Conservation (phyloP, 2,888 invertebrate genomes). For the Callimorpha dominula region DNA sequence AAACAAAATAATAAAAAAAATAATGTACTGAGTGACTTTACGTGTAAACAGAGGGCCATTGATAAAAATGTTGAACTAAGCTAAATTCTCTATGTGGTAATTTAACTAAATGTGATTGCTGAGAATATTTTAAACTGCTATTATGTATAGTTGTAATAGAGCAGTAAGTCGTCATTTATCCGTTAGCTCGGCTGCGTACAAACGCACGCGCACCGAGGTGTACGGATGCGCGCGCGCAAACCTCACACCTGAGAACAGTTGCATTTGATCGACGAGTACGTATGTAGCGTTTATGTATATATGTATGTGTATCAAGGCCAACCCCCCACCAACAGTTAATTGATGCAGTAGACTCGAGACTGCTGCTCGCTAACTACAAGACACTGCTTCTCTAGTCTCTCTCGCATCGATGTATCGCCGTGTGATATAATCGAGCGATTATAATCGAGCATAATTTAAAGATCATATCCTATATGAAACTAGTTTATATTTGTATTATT, state of each 20-base stretch:
- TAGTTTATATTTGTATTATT: conserved; percentile 86
- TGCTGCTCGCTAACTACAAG: conserved; percentile 76
- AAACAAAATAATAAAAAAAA: conserved; percentile 82
- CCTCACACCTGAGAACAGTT: conserved; percentile 52
- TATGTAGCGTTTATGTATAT: conserved; percentile 63
- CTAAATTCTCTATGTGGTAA: conserved; percentile 86
- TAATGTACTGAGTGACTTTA: conserved; percentile 87
- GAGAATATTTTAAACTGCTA: conserved; percentile 84
- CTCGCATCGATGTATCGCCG: conserved; percentile 82
- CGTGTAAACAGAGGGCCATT: conserved; percentile 87
- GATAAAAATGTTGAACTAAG: conserved; percentile 85
- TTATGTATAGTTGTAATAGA: conserved; percentile 80
- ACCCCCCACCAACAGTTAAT: conserved; percentile 82
- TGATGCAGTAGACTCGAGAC: conserved; percentile 84
- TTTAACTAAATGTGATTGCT: conserved; percentile 85
- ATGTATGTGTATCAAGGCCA: conserved; percentile 71
- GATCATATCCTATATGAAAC: conserved; percentile 83
- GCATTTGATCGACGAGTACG: conserved; percentile 67
- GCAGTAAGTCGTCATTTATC: conserved; percentile 72
- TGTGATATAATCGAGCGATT: conserved; percentile 66
- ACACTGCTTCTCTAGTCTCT: conserved; percentile 85
- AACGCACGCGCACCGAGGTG: conserved; percentile 16
- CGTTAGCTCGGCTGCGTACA: conserved; percentile 58
- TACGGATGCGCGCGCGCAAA: conserved; percentile 7
- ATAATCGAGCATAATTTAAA: conserved; percentile 84